Base-by-base conservation (phyloP, 2,797 vertebrate species). In the Tangara arthus region DNA sequence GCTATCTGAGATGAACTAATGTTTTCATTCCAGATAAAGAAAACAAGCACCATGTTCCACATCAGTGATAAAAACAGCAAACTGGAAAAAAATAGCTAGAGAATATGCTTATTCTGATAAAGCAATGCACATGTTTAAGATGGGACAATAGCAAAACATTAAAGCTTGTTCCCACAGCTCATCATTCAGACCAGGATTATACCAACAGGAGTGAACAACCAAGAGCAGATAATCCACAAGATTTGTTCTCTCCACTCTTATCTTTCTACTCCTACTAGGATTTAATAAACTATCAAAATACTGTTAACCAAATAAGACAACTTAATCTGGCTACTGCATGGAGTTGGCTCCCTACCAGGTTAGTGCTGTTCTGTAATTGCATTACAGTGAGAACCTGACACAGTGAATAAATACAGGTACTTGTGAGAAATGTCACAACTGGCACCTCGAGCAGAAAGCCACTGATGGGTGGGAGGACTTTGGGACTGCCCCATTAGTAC, bases 221-320 rank as follows among this genome's bases (percentile, higher is more conserved):
- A 49, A 76, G 61, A 85, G 13, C 42, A 78, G 82, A 80, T 88
- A 93, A 93, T 72, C 91, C 32, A 0, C 4, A 70, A 80, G 52
- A 87, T 80, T 41, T 79, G 56, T 66, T 92, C 66, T 78, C 81
- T 69, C 72, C 72, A 63, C 35, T 89, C 79, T 79, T 61, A 87
- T 65, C 71, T 72, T 89, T 78, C 53, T 60, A 32, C 56, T 86
- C 84, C 53, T 78, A 72, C 57, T 41, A 82, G 55, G 66, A 88
- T 61, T 96, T 92, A 94, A 90, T 72, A 81, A 93, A 89, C 63
- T 83, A 91, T 57, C 60, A 93, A 93, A 95, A 90, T 34, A 66
- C 34, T 57, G 76, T 81, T 90, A 93, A 95, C 65, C 61, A 92
- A 90, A 30, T 61, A 91, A 87, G 35, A 92, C 87, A 91, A 82